These are phyloP conservation scores for Neoarius graeffei DNA, from an alignment of 2,113 vertebrate genomes.

Conservation along the genomic window DNA sequence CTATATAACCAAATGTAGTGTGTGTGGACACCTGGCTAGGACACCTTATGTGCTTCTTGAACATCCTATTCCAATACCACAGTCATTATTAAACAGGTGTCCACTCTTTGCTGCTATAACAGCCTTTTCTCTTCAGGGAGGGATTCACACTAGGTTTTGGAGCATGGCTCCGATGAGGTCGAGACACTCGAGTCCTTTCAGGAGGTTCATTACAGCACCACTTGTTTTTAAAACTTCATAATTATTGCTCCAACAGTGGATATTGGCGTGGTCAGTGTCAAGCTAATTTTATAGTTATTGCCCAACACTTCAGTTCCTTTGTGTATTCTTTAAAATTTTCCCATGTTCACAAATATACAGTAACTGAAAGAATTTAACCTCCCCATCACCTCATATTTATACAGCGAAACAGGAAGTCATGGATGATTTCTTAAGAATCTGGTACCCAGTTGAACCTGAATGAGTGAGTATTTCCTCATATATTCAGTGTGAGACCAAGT, in stretches of 20 bases:
- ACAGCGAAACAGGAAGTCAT: not conserved
- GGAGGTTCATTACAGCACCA: not conserved
- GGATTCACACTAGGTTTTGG: not conserved
- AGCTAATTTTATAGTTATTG: not conserved
- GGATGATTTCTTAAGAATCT: not conserved
- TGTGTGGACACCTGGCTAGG: not conserved
- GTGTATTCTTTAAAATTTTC: not conserved
- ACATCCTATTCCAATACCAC: not conserved
- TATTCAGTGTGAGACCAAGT: not conserved
- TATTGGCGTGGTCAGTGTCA: not conserved
- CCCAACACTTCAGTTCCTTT: not conserved
- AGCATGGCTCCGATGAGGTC: not conserved
- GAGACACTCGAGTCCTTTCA: not conserved
- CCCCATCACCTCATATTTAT: not conserved
- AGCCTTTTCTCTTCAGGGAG: not conserved
- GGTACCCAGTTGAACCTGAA: not conserved
- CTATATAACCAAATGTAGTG: not conserved
- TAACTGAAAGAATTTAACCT: not conserved
- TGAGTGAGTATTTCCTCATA: too few relatives aligned
- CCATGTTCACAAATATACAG: not conserved
- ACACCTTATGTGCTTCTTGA: not conserved
- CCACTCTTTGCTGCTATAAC: not conserved
- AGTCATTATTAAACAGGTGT: not conserved
- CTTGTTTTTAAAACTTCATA: not conserved
- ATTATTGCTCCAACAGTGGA: not conserved